Conservation (phyloP, 1,140 invertebrate species). For the Episyrphus balteatus region DNA sequence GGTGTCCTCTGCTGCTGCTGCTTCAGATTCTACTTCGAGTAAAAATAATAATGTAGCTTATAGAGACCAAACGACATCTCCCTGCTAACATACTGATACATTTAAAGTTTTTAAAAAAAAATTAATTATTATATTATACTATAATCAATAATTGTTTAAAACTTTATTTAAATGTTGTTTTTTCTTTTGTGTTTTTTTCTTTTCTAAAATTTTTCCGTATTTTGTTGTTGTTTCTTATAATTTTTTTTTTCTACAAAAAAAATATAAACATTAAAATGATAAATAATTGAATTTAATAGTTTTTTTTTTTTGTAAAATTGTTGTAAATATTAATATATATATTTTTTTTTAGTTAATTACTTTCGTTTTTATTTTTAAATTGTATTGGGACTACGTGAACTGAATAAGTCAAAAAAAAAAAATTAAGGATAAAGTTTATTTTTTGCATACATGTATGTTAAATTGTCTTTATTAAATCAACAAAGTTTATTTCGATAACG, state of each 20-base stretch:
- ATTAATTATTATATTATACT: not conserved
- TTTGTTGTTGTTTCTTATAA: not conserved
- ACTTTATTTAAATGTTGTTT: conserved; percentile 1
- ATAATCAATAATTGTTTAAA: not conserved
- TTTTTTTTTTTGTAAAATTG: too few relatives aligned
- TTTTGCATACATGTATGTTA: too few relatives aligned
- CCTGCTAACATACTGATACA: conserved; percentile 1
- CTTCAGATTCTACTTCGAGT: conserved; percentile 31
- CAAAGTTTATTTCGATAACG: too few relatives aligned
- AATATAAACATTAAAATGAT: too few relatives aligned
- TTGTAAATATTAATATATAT: too few relatives aligned
- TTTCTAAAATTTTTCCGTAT: not conserved
- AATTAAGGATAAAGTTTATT: too few relatives aligned
- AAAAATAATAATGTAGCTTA: conserved; percentile 3
- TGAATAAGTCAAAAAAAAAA: too few relatives aligned
- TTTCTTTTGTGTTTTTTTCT: conserved; percentile 9
- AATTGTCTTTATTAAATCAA: too few relatives aligned
- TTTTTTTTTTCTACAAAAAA: not conserved
- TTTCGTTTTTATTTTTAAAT: too few relatives aligned
- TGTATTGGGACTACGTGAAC: too few relatives aligned
- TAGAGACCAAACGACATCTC: not conserved
- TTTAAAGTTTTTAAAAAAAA: conserved; percentile 2
- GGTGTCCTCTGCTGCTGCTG: conserved; percentile 12
- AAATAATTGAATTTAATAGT: too few relatives aligned
- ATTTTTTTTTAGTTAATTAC: too few relatives aligned